Conservation (phyloP, 1,140 invertebrate species). For the Drosophila navojoa region DNA sequence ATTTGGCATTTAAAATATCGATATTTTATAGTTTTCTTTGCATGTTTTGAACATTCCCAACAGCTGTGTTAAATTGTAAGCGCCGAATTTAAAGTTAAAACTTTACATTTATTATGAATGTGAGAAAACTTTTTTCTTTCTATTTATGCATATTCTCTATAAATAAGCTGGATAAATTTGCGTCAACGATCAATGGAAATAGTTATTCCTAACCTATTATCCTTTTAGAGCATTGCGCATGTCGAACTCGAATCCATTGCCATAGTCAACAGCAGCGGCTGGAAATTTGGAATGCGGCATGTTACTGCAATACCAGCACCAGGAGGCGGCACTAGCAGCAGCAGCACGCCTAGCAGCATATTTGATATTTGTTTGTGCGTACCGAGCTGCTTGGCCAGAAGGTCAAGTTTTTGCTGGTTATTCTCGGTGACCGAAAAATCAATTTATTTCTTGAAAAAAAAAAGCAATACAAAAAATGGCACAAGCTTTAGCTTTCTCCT, state of each 20-base stretch:
- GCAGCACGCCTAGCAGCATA: slow-evolving; percentile 17
- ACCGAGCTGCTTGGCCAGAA: slow-evolving; percentile 28
- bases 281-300: slow-evolving; percentile 62
- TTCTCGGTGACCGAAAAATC: slow-evolving; percentile 28
- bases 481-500: slow-evolving; percentile 10
- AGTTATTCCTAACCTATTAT: neutral
- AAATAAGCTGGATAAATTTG: neutral
- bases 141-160: neutral
- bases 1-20: too few species aligned
- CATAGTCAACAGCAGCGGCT: slow-evolving; percentile 36
- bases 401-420: slow-evolving; percentile 29
- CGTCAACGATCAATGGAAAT: slow-evolving; percentile 5
- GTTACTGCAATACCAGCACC: slow-evolving; percentile 47
- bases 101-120: too few species aligned
- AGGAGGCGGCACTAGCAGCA: slow-evolving; percentile 29
- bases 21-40: too few species aligned
- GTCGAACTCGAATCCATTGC: slow-evolving; percentile 35
- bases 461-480: slow-evolving; percentile 1
- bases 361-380: slow-evolving; percentile 25
- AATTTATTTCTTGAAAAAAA: slow-evolving; percentile 17
- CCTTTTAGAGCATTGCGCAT: slow-evolving; percentile 48
- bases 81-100: too few species aligned
- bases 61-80: too few species aligned
- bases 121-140: neutral
- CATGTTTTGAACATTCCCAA: too few species aligned